Percentiles rank a stretch among this genome's conserved stretches.
Conservation (phyloP, 2,888 invertebrate species). For the Elegia similella region DNA sequence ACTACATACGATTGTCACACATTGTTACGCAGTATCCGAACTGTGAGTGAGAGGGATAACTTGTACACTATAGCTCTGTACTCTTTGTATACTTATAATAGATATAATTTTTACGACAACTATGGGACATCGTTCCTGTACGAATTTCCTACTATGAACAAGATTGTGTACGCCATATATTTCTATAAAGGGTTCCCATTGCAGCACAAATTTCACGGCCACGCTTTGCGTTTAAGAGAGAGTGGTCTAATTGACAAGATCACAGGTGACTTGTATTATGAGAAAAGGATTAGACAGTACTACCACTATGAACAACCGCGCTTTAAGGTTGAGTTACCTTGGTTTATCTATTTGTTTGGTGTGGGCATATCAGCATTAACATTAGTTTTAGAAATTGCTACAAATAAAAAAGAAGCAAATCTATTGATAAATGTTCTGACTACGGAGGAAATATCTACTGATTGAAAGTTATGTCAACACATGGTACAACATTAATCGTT, state of each 20-base stretch:
- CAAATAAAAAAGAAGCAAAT: not conserved
- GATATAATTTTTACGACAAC: constrained; percentile 36
- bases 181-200: constrained; percentile 59
- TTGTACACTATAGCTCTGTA: constrained; percentile 40
- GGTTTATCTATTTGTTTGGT: constrained; percentile 41
- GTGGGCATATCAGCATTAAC: constrained; percentile 27
- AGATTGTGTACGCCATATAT: constrained; percentile 49
- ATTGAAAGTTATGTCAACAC: too few species aligned
- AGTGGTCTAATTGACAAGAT: constrained; percentile 42
- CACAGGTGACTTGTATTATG: constrained; percentile 28
- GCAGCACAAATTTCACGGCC: constrained; percentile 29
- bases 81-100: constrained; percentile 39
- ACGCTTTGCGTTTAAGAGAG: constrained; percentile 43
- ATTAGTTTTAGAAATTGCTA: not conserved
- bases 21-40: constrained; percentile 37
- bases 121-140: constrained; percentile 35
- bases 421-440: not conserved
- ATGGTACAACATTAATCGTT: not conserved
- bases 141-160: constrained; percentile 38
- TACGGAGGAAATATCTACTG: too few species aligned
- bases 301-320: constrained; percentile 22
- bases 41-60: constrained; percentile 37
- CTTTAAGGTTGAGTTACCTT: constrained; percentile 37
- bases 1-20: constrained; percentile 26
- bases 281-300: constrained; percentile 26